These are phyloP conservation scores for Noctua janthe DNA, from an alignment of 2,888 invertebrate genomes.

Conservation along the genomic window DNA sequence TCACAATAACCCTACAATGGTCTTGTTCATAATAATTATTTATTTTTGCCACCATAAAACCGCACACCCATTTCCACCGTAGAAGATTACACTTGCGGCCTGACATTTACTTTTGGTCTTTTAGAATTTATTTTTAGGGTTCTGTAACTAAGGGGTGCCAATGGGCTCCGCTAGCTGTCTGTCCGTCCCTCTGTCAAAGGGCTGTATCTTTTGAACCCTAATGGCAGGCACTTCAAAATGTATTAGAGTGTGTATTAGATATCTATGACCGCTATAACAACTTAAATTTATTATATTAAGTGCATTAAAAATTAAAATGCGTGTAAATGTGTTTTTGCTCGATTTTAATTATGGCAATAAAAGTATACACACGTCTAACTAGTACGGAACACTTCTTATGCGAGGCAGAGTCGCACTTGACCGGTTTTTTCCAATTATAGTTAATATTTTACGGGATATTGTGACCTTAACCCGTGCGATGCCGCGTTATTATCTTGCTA, in stretches of 20 bases:
- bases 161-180: not conserved
- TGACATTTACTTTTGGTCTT: conserved; percentile 74
- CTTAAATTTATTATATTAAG: not conserved
- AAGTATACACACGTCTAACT: not conserved
- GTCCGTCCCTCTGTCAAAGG: not conserved
- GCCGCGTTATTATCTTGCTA: conserved; percentile 58
- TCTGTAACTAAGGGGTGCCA: not conserved
- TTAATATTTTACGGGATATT: conserved; percentile 67
- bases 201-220: too few species aligned
- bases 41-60: conserved; percentile 60
- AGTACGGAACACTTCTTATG: not conserved
- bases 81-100: conserved; percentile 71
- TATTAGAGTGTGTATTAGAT: not conserved
- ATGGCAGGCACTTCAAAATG: not conserved
- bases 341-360: not conserved
- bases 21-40: conserved; percentile 46
- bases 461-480: conserved; percentile 51
- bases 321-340: not conserved
- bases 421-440: conserved; percentile 72
- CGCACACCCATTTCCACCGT: conserved; percentile 58
- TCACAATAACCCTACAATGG: not conserved
- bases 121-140: conserved; percentile 63
- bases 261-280: not conserved
- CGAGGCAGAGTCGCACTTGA: not conserved
- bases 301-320: not conserved